These are phyloP conservation scores for Polyommatus iphigenia DNA, from an alignment of 2,888 invertebrate species.

Conservation along the genomic window DNA sequence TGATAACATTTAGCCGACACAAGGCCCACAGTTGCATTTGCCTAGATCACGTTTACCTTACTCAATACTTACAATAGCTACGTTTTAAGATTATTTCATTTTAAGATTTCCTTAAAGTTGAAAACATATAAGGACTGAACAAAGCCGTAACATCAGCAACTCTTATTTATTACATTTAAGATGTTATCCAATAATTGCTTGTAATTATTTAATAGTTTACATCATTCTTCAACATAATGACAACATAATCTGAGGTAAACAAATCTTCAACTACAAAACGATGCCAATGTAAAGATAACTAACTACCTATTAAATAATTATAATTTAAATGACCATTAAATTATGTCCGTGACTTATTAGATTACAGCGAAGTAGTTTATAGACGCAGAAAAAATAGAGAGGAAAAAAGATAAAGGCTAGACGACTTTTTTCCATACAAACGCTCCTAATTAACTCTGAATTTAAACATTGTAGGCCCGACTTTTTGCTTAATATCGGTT, in stretches of 20 bases:
- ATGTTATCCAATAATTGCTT: slow-evolving; percentile 22
- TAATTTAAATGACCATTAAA: neutral
- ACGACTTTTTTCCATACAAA: neutral
- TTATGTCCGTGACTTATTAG: neutral
- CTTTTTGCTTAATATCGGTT: neutral
- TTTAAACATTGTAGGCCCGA: neutral
- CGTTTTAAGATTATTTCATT: slow-evolving; percentile 13
- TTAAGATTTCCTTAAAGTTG: neutral
- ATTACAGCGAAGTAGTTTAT: neutral
- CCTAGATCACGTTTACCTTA: slow-evolving; percentile 17
- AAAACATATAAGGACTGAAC: neutral
- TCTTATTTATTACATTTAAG: slow-evolving; percentile 15
- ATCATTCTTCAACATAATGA: slow-evolving; percentile 25
- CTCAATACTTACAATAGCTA: slow-evolving; percentile 20
- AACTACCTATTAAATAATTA: slow-evolving; percentile 1
- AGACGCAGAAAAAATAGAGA: neutral
- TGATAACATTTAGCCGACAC: slow-evolving; percentile 30
- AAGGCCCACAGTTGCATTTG: slow-evolving; percentile 27
- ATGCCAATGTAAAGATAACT: slow-evolving; percentile 1
- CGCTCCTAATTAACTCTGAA: neutral
- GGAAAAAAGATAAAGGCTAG: neutral
- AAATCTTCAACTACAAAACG: slow-evolving; percentile 11
- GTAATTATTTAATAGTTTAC: slow-evolving; percentile 28
- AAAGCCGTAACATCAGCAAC: neutral
- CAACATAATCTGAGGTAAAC: slow-evolving; percentile 25